Evolutionary conservation across 2,888 invertebrate genomes (phyloP), one percentile per base, ranked within the genome.

Genomic region (Fissipunctia ypsillon): DNA sequence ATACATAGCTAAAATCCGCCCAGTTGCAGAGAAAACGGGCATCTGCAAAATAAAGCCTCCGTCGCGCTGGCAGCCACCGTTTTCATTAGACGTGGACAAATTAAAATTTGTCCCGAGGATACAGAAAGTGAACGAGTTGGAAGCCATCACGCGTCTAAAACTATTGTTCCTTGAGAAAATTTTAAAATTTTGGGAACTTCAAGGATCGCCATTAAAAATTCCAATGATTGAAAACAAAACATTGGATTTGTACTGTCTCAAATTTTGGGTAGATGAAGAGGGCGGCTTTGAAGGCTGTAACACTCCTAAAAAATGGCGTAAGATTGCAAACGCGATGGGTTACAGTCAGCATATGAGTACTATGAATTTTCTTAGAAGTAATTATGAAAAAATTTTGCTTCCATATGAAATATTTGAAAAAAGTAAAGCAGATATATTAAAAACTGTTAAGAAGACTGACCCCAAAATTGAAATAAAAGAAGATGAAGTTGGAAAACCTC

Each of bases 21-120:
- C 97, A 31, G 96, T 97, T 64, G 98, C 97, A 19, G 97, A 97
- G 91, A 97, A 97, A 92, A 97, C 97, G 78, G 98, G 98, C 78
- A 97, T 98, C 81, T 97, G 98, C 90, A 98, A 98, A 96, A 98
- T 98, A 88, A 97, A 97, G 88, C 98, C 98, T 69, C 98, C 98
- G 69, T 93, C 97, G 90, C 97, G 97, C 84, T 98, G 98, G 97
- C 97, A 97, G 89, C 98, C 98, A 84, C 98, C 98, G 67, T 98
- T 98, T 96, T 97, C 97, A 60, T 97, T 98, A 85, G 97, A 98
- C 94, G 97, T 97, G 71, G 97, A 98, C 89, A 96, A 96, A 93
- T 93, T 96, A 88, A 96, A 95, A 91, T 96, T 96, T 88, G 95
- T 95, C 80, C 96, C 96, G 88, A 94, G 96, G 85, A 96, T 96